Evolutionary conservation across 2,888 invertebrate species (phyloP).

Genomic region (Drosophila mayaguana): DNA sequence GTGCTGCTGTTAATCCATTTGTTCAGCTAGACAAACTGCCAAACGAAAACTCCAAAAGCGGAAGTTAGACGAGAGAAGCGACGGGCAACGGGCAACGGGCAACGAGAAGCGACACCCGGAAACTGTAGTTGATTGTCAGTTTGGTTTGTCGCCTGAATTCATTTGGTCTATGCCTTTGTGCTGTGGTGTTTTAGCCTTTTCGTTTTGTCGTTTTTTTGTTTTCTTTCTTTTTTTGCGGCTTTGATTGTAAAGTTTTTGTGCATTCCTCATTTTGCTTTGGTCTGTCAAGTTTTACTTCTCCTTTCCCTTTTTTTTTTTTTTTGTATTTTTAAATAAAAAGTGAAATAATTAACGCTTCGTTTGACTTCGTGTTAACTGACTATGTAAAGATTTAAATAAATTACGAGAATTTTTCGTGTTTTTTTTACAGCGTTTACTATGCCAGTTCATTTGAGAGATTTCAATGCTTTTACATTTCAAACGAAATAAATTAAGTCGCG

Average conservation of each 20-base stretch:
- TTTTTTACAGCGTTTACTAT: background rate
- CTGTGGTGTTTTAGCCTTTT: constrained; percentile 24
- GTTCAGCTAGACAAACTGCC: constrained; percentile 30
- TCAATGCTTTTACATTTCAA: constrained; percentile 1
- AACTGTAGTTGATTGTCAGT: constrained; percentile 38
- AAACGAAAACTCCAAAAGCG: constrained; percentile 37
- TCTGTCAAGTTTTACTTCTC: constrained; percentile 1
- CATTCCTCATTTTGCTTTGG: constrained; percentile 21
- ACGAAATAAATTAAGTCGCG: background rate
- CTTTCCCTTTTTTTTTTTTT: background rate
- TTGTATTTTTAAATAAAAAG: constrained; percentile 7
- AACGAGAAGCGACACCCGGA: constrained; percentile 11
- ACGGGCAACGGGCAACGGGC: background rate
- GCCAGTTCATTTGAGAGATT: constrained; percentile 2
- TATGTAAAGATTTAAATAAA: constrained; percentile 27
- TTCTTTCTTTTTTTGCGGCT: constrained; percentile 15
- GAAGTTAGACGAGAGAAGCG: constrained; percentile 17
- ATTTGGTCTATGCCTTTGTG: constrained; percentile 31
- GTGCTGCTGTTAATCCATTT: constrained; percentile 44
- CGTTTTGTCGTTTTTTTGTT: background rate
- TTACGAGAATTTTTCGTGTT: background rate
- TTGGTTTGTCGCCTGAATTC: constrained; percentile 33
- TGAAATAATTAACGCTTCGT: constrained; percentile 33
- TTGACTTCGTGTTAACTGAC: constrained; percentile 31
- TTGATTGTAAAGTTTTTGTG: constrained; percentile 45